A percentile compares a stretch with the other conserved stretches of the same genome.
phyloP scores from a whole-genome alignment of 2,113 vertebrate species.

The Microcebus lehilahytsara region DNA sequence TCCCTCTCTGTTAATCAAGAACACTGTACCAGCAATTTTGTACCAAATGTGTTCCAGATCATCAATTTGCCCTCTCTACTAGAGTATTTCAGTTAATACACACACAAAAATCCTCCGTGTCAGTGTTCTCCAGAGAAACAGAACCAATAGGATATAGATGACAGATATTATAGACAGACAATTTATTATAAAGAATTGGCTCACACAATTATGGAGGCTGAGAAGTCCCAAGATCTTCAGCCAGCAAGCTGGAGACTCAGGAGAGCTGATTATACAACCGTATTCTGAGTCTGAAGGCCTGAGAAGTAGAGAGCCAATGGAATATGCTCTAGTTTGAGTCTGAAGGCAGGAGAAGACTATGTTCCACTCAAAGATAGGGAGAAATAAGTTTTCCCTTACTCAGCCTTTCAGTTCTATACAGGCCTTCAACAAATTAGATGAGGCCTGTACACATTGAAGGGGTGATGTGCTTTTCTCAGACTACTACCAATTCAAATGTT shows the following conservation, averaged over 20 bases:
- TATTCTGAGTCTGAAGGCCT: not conserved
- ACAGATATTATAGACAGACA: not conserved
- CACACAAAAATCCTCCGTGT: not conserved
- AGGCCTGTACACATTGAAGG: not conserved
- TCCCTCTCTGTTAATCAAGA: not conserved
- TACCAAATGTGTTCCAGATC: not conserved
- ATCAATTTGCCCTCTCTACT: not conserved
- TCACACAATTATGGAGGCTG: not conserved
- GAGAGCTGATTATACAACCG: not conserved
- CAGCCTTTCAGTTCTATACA: not conserved
- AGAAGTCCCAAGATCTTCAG: not conserved
- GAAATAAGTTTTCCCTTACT: not conserved
- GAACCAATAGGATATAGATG: not conserved
- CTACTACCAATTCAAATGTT: not conserved
- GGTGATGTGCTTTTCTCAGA: not conserved
- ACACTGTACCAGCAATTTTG: not conserved
- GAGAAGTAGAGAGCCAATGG: not conserved
- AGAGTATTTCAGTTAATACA: not conserved
- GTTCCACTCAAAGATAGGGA: not conserved
- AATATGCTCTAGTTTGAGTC: not conserved
- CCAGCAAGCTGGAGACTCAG: not conserved
- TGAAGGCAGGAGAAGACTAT: not conserved
- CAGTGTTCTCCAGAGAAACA: not conserved
- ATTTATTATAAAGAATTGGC: not conserved
- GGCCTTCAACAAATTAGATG: not conserved